Conservation (phyloP, 2,888 invertebrate genomes). For the Harmothoe impar region DNA sequence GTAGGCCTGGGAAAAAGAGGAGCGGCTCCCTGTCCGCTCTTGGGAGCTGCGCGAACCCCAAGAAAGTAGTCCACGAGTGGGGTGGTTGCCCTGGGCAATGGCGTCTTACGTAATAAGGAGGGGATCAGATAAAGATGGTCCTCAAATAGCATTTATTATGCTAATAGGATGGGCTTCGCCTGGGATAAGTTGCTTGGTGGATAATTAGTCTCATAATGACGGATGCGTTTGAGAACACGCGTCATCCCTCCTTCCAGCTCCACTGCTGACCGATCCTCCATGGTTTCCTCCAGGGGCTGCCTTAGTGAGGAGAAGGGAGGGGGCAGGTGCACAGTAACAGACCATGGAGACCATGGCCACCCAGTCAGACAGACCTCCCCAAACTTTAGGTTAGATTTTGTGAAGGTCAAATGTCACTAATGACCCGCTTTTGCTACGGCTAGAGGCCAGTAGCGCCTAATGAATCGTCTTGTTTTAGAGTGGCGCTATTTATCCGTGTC, state of each 20-base stretch:
- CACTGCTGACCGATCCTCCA: not conserved
- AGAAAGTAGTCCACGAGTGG: not conserved
- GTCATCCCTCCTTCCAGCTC: not conserved
- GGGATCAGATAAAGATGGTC: slow-evolving; percentile 40
- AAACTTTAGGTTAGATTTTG: not conserved
- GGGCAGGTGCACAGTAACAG: not conserved
- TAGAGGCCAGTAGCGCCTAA: slow-evolving; percentile 23
- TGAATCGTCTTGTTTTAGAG: slow-evolving; percentile 34
- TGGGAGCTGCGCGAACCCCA: not conserved
- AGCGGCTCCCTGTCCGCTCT: not conserved
- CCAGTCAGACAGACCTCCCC: not conserved
- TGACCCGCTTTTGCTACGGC: slow-evolving; percentile 42
- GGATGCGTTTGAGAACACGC: slow-evolving; percentile 1
- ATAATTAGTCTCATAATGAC: slow-evolving; percentile 58
- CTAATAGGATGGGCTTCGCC: slow-evolving; percentile 6
- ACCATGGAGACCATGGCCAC: slow-evolving; percentile 20
- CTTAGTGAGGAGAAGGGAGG: not conserved
- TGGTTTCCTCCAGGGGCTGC: not conserved
- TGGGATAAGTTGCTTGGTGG: slow-evolving; percentile 37
- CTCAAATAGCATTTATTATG: slow-evolving; percentile 51
- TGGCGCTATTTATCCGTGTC: not conserved
- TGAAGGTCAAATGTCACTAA: slow-evolving; percentile 33
- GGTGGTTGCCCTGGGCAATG: slow-evolving; percentile 15
- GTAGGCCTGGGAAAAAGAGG: not conserved
- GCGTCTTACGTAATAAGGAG: slow-evolving; percentile 44